Conservation (phyloP, 2,888 invertebrate species). For the Plebejus argus region DNA sequence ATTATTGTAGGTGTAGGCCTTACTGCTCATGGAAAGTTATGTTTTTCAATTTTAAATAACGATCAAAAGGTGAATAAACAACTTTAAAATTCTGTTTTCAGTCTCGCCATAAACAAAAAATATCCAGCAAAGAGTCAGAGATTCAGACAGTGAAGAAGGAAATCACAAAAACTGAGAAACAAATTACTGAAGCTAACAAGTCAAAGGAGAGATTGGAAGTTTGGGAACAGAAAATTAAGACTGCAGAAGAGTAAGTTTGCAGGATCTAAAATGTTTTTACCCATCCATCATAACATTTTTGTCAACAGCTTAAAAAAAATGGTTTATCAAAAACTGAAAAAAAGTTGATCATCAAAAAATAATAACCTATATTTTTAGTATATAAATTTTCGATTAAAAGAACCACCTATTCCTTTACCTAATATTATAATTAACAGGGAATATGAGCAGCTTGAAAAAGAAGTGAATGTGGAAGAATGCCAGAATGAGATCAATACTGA, state of each 20-base stretch:
- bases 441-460: constrained; percentile 67
- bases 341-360: too few relatives aligned
- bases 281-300: too few relatives aligned
- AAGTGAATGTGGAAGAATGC: constrained; percentile 77
- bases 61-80: neutral
- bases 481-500: constrained; percentile 82
- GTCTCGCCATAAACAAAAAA: constrained; percentile 84
- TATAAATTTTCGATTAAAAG: too few relatives aligned
- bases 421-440: constrained; percentile 51
- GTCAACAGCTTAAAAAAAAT: too few relatives aligned
- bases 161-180: constrained; percentile 73
- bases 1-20: too few relatives aligned
- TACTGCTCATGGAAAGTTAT: too few relatives aligned
- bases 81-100: constrained; percentile 49
- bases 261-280: neutral
- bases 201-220: constrained; percentile 79
- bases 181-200: constrained; percentile 82
- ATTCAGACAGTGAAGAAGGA: constrained; percentile 80
- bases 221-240: constrained; percentile 72
- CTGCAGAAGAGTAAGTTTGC: constrained; percentile 66
- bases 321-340: too few relatives aligned
- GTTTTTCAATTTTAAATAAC: too few relatives aligned
- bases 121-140: constrained; percentile 81
- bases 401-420: neutral
- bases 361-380: neutral